Evolutionary conservation across 2,797 vertebrate species (phyloP).

Genomic region (Amblyraja radiata): DNA sequence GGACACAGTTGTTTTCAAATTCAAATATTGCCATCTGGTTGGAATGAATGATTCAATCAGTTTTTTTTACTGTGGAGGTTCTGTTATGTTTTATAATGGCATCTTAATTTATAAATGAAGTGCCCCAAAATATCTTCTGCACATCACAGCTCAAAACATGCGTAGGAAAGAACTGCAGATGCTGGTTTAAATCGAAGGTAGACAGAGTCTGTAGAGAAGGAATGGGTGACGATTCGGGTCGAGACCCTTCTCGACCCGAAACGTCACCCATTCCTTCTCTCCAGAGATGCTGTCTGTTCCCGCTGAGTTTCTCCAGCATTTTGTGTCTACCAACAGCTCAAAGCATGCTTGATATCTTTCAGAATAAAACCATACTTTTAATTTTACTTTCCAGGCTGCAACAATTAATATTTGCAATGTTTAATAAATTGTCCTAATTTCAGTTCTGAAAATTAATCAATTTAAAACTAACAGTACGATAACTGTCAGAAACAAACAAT

Average conservation of each 20-base stretch:
- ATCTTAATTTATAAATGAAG: background rate
- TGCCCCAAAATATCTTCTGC: background rate
- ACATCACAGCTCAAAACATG: background rate
- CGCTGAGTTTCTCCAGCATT: too few species aligned
- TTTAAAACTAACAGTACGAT: background rate
- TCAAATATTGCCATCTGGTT: background rate
- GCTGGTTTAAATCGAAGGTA: too few species aligned
- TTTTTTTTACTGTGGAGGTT: background rate
- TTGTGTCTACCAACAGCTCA: background rate
- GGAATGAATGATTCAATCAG: background rate
- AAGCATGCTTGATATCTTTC: background rate
- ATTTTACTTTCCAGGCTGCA: background rate
- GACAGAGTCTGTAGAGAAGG: too few species aligned
- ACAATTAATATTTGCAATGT: background rate
- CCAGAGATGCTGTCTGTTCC: too few species aligned
- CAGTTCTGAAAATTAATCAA: background rate
- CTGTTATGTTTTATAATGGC: background rate
- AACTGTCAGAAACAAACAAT: background rate
- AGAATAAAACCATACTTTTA: background rate
- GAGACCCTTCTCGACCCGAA: too few species aligned
- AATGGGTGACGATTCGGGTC: too few species aligned
- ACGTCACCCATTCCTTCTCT: too few species aligned
- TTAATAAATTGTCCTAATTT: background rate
- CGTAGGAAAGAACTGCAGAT: too few species aligned
- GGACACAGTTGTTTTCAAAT: background rate